Percentiles rank a stretch among this genome's conserved stretches.
Evolutionary conservation across 92 coral and sea anemone species (phyloP).

Genomic region (Phenganax subtilis): DNA sequence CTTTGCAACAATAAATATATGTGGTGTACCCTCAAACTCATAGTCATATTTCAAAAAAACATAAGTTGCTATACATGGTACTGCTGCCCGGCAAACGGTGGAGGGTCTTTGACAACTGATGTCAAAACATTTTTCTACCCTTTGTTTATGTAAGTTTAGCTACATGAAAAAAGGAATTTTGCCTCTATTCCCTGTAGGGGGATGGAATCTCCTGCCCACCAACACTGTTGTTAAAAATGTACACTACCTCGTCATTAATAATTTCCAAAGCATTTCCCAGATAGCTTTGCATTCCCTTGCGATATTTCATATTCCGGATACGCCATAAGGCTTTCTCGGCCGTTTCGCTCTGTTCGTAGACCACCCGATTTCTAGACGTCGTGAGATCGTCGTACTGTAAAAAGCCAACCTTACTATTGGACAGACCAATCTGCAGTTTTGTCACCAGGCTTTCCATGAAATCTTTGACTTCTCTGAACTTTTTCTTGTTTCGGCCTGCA

Average conservation of each 20-base stretch:
- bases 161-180: too few relatives aligned
- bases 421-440: constrained; percentile 31
- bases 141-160: too few relatives aligned
- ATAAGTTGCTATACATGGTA: too few relatives aligned
- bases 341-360: neutral
- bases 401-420: constrained; percentile 23
- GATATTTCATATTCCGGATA: constrained; percentile 32
- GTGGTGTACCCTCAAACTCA: too few relatives aligned
- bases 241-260: constrained; percentile 15
- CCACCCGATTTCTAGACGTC: constrained; percentile 3
- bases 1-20: too few relatives aligned
- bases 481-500: constrained; percentile 23
- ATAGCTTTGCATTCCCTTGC: constrained; percentile 12
- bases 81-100: too few relatives aligned
- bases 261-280: constrained; percentile 28
- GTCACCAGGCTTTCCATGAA: constrained; percentile 25
- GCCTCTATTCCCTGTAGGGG: too few relatives aligned
- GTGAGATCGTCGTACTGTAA: constrained; percentile 29
- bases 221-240: neutral
- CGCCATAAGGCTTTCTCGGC: constrained; percentile 16
- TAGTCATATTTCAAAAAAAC: too few relatives aligned
- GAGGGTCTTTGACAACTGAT: too few relatives aligned
- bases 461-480: constrained; percentile 23
- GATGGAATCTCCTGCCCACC: too few relatives aligned
- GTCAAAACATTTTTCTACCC: too few relatives aligned